A percentile compares a stretch with the other conserved stretches of the same genome.
These are phyloP conservation scores for Linnaemya vulpina DNA, from an alignment of 2,888 invertebrate genomes.

Conservation along the genomic window DNA sequence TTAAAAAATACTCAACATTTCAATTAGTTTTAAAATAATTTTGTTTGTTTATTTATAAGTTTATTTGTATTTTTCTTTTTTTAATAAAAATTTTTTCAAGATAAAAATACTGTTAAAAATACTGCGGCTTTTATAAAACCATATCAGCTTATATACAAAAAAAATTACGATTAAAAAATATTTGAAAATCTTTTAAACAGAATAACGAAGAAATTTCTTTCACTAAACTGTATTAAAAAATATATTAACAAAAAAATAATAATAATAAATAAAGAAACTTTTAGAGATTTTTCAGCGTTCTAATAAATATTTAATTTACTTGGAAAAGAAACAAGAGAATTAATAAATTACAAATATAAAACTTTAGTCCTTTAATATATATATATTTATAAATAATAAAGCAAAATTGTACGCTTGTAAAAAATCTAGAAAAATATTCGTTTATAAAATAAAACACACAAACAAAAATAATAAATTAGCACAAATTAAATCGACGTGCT, in stretches of 20 bases:
- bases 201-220: conserved; percentile 41
- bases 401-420: conserved; percentile 64
- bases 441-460: conserved; percentile 81
- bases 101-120: conserved; percentile 68
- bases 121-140: conserved; percentile 77
- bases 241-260: conserved; percentile 46
- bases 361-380: conserved; percentile 57
- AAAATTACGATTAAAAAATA: conserved; percentile 23
- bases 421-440: conserved; percentile 65
- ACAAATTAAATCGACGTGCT: not conserved
- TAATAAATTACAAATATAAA: conserved; percentile 41
- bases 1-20: conserved; percentile 29
- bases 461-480: conserved; percentile 74
- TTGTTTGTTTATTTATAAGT: conserved; percentile 2
- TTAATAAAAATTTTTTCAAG: conserved; percentile 39
- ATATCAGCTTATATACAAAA: conserved; percentile 76
- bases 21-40: conserved; percentile 15
- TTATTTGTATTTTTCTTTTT: conserved; percentile 31
- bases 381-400: conserved; percentile 16
- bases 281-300: conserved; percentile 67
- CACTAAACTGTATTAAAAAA: conserved; percentile 55
- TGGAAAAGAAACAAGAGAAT: not conserved
- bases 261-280: conserved; percentile 50
- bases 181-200: conserved; percentile 56
- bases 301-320: conserved; percentile 45